phyloP scores from a whole-genome alignment of 2,797 vertebrate genomes.

The Periparus ater region DNA sequence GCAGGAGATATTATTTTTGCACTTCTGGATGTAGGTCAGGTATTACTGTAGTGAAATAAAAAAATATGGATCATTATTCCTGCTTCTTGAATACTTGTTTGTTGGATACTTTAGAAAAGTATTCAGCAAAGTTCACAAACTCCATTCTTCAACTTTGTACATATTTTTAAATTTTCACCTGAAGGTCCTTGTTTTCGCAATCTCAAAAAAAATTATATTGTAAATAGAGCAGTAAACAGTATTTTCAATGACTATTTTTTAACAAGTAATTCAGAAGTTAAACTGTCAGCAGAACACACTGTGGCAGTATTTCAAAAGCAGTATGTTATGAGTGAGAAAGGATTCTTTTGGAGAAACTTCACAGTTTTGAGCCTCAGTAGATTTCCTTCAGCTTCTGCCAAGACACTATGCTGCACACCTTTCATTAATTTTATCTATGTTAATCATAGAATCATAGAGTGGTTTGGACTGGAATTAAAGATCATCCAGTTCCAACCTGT shows the following conservation, averaged over 20 bases:
- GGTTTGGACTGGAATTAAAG: neutral
- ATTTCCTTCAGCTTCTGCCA: neutral
- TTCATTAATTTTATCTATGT: neutral
- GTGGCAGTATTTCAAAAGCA: neutral
- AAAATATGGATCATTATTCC: neutral
- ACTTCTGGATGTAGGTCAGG: neutral
- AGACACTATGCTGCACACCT: neutral
- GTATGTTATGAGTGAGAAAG: neutral
- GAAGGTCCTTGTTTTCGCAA: neutral
- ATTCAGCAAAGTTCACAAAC: neutral
- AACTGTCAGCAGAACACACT: neutral
- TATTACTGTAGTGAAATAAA: neutral
- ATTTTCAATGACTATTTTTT: neutral
- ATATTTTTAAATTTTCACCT: neutral
- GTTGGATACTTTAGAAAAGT: neutral
- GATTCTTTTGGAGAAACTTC: neutral
- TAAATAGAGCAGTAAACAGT: neutral
- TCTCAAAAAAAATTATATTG: neutral
- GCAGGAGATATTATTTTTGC: neutral
- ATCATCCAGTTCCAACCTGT: neutral
- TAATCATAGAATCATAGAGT: neutral
- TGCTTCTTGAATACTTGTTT: neutral
- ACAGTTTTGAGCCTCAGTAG: neutral
- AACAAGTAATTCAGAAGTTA: neutral
- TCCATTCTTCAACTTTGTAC: neutral